Percentiles rank a stretch among this genome's conserved stretches.
Evolutionary conservation across 2,113 vertebrate species (phyloP).

Genomic region (Crotalus horridus): DNA sequence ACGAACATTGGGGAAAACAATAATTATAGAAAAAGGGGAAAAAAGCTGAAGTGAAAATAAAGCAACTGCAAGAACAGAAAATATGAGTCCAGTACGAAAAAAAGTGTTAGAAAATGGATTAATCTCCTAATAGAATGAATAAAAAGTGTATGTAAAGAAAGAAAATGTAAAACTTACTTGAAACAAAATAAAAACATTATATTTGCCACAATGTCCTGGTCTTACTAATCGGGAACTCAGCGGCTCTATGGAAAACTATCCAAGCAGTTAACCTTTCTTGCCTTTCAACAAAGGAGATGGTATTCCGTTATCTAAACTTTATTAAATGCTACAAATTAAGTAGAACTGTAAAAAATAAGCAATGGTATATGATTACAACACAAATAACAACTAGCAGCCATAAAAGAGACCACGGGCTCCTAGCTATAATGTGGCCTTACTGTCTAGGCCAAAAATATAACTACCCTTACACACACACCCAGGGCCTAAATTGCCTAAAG

Average conservation of each 20-base stretch:
- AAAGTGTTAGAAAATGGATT: background rate
- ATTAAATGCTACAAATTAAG: no score
- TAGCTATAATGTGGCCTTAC: no score
- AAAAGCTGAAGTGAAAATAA: background rate
- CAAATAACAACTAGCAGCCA: no score
- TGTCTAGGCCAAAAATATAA: background rate
- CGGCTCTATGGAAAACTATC: background rate
- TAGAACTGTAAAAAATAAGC: no score
- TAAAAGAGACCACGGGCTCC: no score
- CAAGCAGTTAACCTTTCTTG: background rate
- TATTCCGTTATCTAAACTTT: no score
- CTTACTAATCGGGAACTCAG: background rate
- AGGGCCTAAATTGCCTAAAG: background rate
- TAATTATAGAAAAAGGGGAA: background rate
- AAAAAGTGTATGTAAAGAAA: background rate
- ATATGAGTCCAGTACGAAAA: background rate
- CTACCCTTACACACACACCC: background rate
- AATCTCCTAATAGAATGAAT: background rate
- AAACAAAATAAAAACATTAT: background rate
- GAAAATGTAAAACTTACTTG: background rate
- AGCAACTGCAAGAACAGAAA: background rate
- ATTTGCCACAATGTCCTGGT: background rate
- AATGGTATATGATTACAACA: no score
- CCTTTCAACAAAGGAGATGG: no score
- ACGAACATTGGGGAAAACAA: background rate